Evolutionary conservation across 2,113 vertebrate genomes (phyloP), one percentile per base, ranked within the genome.

Genomic region (Corydoras maculifer): DNA sequence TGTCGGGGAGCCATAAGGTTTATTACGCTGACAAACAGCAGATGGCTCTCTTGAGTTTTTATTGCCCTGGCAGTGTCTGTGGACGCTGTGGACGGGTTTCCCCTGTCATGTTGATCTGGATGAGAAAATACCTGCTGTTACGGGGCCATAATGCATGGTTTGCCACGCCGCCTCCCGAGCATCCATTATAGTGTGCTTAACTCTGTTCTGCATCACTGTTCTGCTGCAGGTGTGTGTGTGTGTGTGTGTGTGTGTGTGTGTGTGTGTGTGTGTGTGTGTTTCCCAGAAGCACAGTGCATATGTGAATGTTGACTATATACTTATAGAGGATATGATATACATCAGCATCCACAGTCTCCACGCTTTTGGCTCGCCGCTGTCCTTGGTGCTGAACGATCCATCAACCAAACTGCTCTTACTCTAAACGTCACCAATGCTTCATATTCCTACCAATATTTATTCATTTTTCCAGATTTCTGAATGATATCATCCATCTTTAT

Each of bases 11-110:
- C 18, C 18, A 25, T 25, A 25, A 25, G 18, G 18, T 25, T 91
- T 86, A 93, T 94, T 91, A 88, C 90, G 84, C 76, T 48, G 85
- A 91, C 91, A 90, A 90, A 94, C 96, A 92, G 93, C 91, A 98
- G 96, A 95, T 97, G 95, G 96, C 95, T 91, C 96, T 95, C 92
- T 97, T 92, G 95, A 93, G 91, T 97, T 94, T 96, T 93, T 95
- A 50, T 60, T 78, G 43, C 67, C 32, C 15, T 70, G 62, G 72
- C 72, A 62, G 77, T 81, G 73, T 25, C 18, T 25, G 18, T 25
- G 18, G 18, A 25, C 18, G 1, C 18, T 25, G 18, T 25, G 18
- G 72, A 76, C 69, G 75, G 63, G 72, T 69, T 72, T 76, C 71
- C 64, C 32, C 58, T 65, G 57, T 51, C 69, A 73, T 72, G 71